A percentile compares a stretch with the other conserved stretches of the same genome.
These are phyloP conservation scores for Oppia nitens DNA, from an alignment of 1,140 invertebrate genomes.

Conservation along the genomic window DNA sequence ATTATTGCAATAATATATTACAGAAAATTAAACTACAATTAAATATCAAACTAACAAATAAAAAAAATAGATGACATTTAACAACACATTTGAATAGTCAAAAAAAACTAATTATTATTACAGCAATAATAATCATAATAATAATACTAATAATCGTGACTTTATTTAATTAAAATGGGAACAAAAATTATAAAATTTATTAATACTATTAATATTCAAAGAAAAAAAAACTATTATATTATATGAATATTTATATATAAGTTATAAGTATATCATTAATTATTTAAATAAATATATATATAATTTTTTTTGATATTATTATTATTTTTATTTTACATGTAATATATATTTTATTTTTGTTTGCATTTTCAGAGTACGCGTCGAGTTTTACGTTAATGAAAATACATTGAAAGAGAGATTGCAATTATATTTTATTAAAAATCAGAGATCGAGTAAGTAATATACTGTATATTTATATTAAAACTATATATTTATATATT, in stretches of 20 bases:
- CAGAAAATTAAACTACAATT: too few relatives aligned
- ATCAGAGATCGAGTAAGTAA: conserved; percentile 93
- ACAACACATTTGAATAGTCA: too few relatives aligned
- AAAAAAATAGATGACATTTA: too few relatives aligned
- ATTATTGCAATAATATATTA: too few relatives aligned
- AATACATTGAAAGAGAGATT: conserved; percentile 95
- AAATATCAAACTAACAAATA: too few relatives aligned
- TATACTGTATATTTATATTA: conserved; percentile 16
- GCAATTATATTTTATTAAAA: conserved; percentile 96
- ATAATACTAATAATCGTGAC: neutral
- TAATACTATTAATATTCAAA: conserved; percentile 2
- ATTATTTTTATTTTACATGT: conserved; percentile 2
- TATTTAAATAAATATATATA: neutral
- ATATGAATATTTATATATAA: too few relatives aligned
- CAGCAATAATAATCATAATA: neutral
- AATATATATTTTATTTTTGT: conserved; percentile 27
- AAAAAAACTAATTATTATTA: too few relatives aligned
- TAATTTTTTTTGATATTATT: neutral
- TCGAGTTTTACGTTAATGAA: conserved; percentile 97
- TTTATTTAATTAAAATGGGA: neutral
- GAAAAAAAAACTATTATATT: neutral
- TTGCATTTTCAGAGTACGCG: conserved; percentile 60
- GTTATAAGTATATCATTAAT: neutral
- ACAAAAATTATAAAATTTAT: neutral
- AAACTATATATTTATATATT: neutral